These are phyloP conservation scores for Diachasmimorpha longicaudata DNA, from an alignment of 1,140 invertebrate genomes.

Conservation along the genomic window DNA sequence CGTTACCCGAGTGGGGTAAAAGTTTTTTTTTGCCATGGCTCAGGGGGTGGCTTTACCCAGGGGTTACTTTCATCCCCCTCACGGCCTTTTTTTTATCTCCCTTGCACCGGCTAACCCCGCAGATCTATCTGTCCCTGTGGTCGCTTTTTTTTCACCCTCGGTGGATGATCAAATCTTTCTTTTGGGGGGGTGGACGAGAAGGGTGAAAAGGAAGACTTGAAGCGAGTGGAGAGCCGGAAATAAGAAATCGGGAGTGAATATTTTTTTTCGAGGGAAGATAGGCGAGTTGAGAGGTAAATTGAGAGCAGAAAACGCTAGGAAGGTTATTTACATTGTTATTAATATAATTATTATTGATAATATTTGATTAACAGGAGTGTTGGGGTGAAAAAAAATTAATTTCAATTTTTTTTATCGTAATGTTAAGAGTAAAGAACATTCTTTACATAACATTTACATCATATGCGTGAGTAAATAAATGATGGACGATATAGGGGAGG, in stretches of 20 bases:
- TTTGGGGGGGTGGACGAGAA: neutral
- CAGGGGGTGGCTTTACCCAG: conserved; percentile 28
- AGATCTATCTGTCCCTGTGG: conserved; percentile 3
- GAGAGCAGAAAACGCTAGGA: no score
- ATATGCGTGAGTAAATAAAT: no score
- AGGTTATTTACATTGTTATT: neutral
- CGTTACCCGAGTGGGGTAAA: conserved; percentile 33
- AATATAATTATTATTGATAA: no score
- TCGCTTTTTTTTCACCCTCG: neutral
- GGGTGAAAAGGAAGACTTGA: neutral
- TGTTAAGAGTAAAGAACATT: no score
- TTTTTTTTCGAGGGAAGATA: neutral
- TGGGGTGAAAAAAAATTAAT: no score
- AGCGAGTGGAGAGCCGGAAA: conserved; percentile 16
- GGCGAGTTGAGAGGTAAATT: neutral
- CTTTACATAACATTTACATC: no score
- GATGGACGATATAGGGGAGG: no score
- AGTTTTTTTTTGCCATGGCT: conserved; percentile 29
- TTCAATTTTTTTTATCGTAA: no score
- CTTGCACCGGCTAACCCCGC: neutral
- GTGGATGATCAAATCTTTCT: conserved; percentile 22
- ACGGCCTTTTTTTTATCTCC: conserved; percentile 11
- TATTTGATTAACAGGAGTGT: no score
- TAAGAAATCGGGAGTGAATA: conserved; percentile 17
- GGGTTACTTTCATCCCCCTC: conserved; percentile 12